Evolutionary conservation across 2,113 vertebrate species (phyloP).

Genomic region (Archocentrus centrarchus): DNA sequence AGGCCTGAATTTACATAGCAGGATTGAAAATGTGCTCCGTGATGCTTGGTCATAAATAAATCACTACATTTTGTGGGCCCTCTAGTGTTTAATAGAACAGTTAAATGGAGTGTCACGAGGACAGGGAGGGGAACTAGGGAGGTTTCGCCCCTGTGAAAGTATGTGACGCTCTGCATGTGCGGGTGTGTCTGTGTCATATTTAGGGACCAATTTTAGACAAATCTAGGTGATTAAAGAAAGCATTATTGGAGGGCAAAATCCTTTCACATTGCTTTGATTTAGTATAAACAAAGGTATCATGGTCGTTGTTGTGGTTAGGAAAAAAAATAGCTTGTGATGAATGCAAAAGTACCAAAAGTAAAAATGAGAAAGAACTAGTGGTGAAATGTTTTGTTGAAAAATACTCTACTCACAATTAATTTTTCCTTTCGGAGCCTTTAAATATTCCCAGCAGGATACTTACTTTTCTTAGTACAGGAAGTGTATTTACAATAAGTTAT

Average conservation of each 20-base stretch:
- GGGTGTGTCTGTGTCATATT: background rate
- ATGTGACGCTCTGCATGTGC: background rate
- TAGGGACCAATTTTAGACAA: background rate
- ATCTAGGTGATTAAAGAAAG: background rate
- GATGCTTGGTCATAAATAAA: constrained; percentile 43
- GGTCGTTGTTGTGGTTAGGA: background rate
- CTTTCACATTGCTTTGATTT: background rate
- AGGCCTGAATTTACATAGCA: constrained; percentile 3
- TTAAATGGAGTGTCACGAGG: constrained; percentile 32
- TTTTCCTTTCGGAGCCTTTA: background rate
- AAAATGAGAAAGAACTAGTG: background rate
- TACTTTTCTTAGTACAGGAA: background rate
- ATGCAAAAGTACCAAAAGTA: background rate
- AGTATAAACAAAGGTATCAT: background rate
- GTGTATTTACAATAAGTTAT: background rate
- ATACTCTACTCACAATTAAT: background rate
- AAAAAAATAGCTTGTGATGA: background rate
- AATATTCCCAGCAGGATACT: background rate
- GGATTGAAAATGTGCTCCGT: constrained; percentile 33
- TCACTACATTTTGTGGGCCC: constrained; percentile 3
- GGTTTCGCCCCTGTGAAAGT: background rate
- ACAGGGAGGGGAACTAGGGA: background rate
- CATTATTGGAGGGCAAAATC: background rate
- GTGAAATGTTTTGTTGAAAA: background rate
- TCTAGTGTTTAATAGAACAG: constrained; percentile 55